These are phyloP conservation scores for Cryptus armator DNA, from an alignment of 2,888 invertebrate genomes.

Conservation along the genomic window DNA sequence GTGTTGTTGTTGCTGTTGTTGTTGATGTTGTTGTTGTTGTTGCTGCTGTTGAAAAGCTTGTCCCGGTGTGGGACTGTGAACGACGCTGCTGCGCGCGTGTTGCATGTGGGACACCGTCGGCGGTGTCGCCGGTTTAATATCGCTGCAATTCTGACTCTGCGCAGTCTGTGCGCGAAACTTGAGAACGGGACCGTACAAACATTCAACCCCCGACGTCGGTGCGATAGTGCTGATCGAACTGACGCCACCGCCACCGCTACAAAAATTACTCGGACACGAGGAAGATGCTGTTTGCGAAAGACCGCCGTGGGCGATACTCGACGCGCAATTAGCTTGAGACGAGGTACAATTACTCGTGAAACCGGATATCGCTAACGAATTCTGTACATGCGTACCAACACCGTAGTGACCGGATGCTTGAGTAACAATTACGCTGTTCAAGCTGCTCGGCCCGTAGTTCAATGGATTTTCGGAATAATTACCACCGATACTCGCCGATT, in stretches of 20 bases:
- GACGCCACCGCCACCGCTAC: constrained; percentile 70
- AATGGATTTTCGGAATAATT: constrained; percentile 79
- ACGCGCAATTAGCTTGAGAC: neutral
- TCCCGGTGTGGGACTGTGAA: constrained; percentile 74
- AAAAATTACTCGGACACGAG: constrained; percentile 61
- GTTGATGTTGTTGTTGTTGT: neutral
- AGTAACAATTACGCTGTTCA: constrained; percentile 68
- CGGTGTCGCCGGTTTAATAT: constrained; percentile 71
- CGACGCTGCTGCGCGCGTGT: constrained; percentile 72
- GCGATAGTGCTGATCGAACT: constrained; percentile 67
- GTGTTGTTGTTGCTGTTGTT: neutral
- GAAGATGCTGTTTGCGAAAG: constrained; percentile 60
- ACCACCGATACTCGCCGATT: constrained; percentile 79
- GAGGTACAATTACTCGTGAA: constrained; percentile 53
- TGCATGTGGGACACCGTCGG: constrained; percentile 73
- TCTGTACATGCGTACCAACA: constrained; percentile 69
- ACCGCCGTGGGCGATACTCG: constrained; percentile 12
- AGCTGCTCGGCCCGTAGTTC: constrained; percentile 75
- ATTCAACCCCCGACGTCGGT: constrained; percentile 75
- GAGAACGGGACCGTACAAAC: constrained; percentile 83
- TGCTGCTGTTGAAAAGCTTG: constrained; percentile 71
- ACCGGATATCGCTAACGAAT: constrained; percentile 63
- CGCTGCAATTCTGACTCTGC: constrained; percentile 71
- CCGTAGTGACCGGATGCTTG: constrained; percentile 54
- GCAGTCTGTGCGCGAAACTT: constrained; percentile 81